Conservation (phyloP, 2,797 vertebrate genomes). For the Paguma larvata region DNA sequence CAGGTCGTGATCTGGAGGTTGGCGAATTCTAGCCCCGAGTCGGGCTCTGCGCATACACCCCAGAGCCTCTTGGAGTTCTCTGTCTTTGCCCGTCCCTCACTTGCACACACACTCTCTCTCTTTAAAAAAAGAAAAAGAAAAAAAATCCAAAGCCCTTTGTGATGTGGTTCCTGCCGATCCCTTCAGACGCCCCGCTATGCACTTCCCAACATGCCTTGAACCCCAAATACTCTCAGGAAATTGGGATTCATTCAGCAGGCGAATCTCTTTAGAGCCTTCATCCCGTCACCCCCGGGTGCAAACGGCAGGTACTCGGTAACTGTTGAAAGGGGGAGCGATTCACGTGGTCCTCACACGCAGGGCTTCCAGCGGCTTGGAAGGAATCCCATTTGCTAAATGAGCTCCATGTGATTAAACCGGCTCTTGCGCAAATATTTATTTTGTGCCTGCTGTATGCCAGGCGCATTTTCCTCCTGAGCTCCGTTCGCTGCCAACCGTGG, state of each 20-base stretch:
- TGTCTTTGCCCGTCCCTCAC: too few species aligned
- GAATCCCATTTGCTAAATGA: background rate
- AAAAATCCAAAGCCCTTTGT: background rate
- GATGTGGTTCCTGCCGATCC: background rate
- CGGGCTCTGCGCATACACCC: too few species aligned
- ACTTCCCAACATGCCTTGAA: background rate
- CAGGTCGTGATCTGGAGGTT: too few species aligned
- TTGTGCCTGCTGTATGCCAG: conserved; percentile 45
- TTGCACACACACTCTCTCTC: too few species aligned
- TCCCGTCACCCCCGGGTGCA: background rate
- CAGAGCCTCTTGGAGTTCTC: too few species aligned
- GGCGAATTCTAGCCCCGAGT: too few species aligned
- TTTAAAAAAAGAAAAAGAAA: too few species aligned
- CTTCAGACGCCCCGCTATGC: background rate
- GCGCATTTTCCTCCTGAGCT: background rate
- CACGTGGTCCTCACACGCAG: background rate
- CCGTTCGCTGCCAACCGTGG: background rate
- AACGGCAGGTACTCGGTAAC: background rate
- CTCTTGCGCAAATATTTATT: conserved; percentile 27
- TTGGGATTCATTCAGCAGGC: background rate
- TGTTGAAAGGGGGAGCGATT: background rate
- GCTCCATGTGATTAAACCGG: background rate
- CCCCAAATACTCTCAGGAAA: background rate
- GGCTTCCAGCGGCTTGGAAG: background rate
- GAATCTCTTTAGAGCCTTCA: background rate